phyloP scores from a whole-genome alignment of 2,888 invertebrate genomes.

The Ramazzottius varieornatus region DNA sequence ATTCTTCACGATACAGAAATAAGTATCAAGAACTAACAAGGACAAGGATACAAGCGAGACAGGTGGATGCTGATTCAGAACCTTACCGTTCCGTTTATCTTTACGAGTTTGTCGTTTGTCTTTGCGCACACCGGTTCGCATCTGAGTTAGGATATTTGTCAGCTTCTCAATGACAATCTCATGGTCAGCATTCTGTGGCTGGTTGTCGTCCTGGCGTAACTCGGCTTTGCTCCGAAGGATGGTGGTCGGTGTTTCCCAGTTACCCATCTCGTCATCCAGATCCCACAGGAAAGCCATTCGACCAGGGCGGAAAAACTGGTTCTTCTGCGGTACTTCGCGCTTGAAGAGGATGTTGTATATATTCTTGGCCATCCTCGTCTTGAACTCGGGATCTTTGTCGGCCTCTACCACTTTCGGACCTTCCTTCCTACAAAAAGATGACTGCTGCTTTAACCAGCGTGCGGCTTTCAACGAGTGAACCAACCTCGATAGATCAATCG shows the following conservation, averaged over 20 bases:
- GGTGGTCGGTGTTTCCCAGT: constrained; percentile 82
- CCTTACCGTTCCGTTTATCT: constrained; percentile 25
- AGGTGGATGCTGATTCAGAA: background rate
- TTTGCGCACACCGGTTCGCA: constrained; percentile 60
- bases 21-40: background rate
- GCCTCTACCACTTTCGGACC: constrained; percentile 4
- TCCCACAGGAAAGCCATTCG: constrained; percentile 97
- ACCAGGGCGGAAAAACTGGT: constrained; percentile 73
- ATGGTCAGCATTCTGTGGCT: constrained; percentile 20
- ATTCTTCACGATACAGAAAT: no score
- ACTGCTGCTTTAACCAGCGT: no score
- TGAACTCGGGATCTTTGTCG: constrained; percentile 7
- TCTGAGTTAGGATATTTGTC: constrained; percentile 77
- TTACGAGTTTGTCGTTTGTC: constrained; percentile 35
- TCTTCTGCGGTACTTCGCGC: constrained; percentile 37
- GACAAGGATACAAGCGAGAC: background rate
- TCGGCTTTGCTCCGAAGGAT: constrained; percentile 73
- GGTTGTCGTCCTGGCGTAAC: constrained; percentile 12
- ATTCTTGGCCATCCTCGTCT: constrained; percentile 15
- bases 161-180: constrained; percentile 70
- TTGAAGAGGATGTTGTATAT: constrained; percentile 34
- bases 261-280: constrained; percentile 48
- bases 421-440: no score
- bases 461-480: no score
- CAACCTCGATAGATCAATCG: no score